Evolutionary conservation across 2,888 invertebrate species (phyloP), one percentile per base, ranked within the genome.

Genomic region (Alloplasta piceator): DNA sequence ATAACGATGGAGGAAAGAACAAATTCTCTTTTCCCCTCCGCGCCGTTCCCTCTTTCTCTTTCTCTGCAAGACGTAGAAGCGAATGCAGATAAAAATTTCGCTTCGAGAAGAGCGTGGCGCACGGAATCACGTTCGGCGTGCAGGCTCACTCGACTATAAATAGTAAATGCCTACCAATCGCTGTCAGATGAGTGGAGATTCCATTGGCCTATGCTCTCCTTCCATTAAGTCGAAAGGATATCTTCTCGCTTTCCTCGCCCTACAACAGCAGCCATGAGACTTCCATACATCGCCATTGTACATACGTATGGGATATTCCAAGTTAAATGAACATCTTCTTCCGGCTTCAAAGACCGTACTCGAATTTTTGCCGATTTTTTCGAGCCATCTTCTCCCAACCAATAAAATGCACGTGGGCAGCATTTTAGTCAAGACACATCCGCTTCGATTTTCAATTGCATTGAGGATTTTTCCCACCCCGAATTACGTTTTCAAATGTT

Each of bases 111-210:
- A 83, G 79, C 84, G 82, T 85, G 85, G 82, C 81, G 83, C 85
- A 85, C 83, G 85, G 82, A 85, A 82, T 85, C 85, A 83, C 82
- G 83, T 83, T 81, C 83, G 68, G 78, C 75, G 81, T 78, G 78
- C 79, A 82, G 78, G 67, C 73, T 78, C 78, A 79, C 79, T 82
- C 75, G 80, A 80, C 83, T 80, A 83, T 83, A 85, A 85, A 85
- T 85, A 85, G 80, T 76, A 74, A 79, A 78, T 78, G 82, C 82
- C 78, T 81, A 83, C 82, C 82, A 83, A 83, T 85, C 81, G 84
- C 84, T 85, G 84, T 85, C 84, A 85, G 84, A 85, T 85, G 81
- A 79, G 77, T 71, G 16, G 78, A 82, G 84, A 82, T 85, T 82
- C 82, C 82, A 83, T 83, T 85, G 85, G 81, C 82, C 80, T 83